Evolutionary conservation across 2,797 vertebrate genomes (phyloP), one percentile per base, ranked within the genome.

Genomic region (Australoheros facetus): DNA sequence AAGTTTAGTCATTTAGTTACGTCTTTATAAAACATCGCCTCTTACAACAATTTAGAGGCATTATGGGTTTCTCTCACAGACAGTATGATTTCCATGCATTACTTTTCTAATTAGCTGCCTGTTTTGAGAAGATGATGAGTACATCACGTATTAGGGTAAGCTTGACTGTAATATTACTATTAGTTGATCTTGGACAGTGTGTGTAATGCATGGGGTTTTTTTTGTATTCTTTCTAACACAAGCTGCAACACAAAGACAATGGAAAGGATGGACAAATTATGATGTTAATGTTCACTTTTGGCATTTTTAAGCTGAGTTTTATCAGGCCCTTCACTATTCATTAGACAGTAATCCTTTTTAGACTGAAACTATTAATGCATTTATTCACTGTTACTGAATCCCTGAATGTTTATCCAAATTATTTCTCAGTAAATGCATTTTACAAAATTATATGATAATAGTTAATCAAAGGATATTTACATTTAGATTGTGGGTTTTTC

Each of bases 131-230:
- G 32, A 32, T 81, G n/a, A 21, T 79, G 4, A 83, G 66, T 71
- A 45, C 69, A 64, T 75, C 56, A 21, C 73, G 42, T 73, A 11
- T 14, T 19, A 79, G 30, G 83, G 83, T 79, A 83, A 83, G 77
- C 7, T 6, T 71, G 14, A 79, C 21, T 76, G 10, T 30, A 45
- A 56, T 75, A 62, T 54, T 23, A 39, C 26, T 69, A 66, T 30
- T 11, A 57, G 5, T 56, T 77, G 54, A 66, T 53, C 28, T 28
- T 14, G 19, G 66, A 30, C 39, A 48, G 23, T 28, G 28, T 30
- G 23, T 48, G 10, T 69, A 30, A 51, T 51, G 48, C 48, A 51
- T 3, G 34, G 12, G 34, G 23, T 2, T 23, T 75, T 75, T 62
- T 54, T 39, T 26, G 3, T 26, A 55, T 39, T 23, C 7, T 0